Base-by-base conservation (phyloP, 92 coral and sea anemone genomes). In the Pocillopora grandis region DNA sequence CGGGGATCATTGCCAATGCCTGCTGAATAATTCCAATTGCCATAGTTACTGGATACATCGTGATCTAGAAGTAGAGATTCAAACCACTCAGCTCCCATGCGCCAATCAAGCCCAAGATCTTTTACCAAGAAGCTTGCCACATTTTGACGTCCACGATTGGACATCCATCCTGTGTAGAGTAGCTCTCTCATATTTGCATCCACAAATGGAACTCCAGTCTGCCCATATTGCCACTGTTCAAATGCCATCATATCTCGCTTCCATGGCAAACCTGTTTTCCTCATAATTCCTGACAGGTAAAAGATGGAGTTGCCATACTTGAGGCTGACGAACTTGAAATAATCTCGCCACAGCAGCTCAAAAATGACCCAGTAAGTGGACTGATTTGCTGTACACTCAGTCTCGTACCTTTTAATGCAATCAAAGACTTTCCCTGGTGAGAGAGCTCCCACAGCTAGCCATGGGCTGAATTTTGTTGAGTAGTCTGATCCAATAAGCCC, bases 1-100 rank as follows among this genome's bases (percentile, higher is more conserved):
- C 94, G 79, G 80, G 94, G 94, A 64, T 91, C 94, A 85, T 91
- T 91, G 33, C 94, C 94, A 67, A 91, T 82, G 49, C 94, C 94
- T 56, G 92, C 94, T 1, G 91, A 77, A 75, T 91, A 91, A 72
- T 84, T 89, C 94, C 94, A 91, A 73, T 91, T 91, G 85, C 94
- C 94, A 80, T 91, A 91, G 80, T 91, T 91, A 49, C 88, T 82
- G 58, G 87, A 88, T 6, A 88, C 94, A 42, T 91, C 94, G 60
- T 88, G 93, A 71, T 90, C 93, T 31, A 90, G 49, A 58, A 89
- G 84, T 58, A 89, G 86, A 86, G 90, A 86, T 60, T 90, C 93
- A 77, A 90, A 87, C 93, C 93, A 90, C 59, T 90, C 93, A 19
- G 93, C 93, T 18, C 93, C 93, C 68, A 86, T 55, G 8, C 93